Conservation (phyloP, 2,888 invertebrate species). For the Herminia tarsipennalis region DNA sequence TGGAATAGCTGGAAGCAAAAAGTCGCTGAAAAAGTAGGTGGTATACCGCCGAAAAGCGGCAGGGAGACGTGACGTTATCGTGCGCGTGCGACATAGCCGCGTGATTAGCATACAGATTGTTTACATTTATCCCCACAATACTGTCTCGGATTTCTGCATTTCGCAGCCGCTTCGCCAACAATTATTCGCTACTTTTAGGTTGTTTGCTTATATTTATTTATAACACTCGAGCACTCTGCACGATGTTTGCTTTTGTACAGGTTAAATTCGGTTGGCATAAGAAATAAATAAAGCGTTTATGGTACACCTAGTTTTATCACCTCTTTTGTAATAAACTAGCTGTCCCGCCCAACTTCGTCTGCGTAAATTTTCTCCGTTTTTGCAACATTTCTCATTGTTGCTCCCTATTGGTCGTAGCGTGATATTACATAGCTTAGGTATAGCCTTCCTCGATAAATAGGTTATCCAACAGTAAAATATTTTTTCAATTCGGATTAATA, state of each 20-base stretch:
- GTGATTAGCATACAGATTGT: conserved; percentile 74
- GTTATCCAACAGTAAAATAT: no score
- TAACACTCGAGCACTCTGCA: conserved; percentile 15
- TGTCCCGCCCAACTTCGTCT: no score
- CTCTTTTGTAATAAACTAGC: conserved; percentile 15
- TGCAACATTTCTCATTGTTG: no score
- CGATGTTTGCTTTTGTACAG: conserved; percentile 34
- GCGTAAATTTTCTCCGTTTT: no score
- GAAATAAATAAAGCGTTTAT: conserved; percentile 30
- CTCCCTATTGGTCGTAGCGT: no score
- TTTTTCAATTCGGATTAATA: no score
- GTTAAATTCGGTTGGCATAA: conserved; percentile 21
- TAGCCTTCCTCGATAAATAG: no score
- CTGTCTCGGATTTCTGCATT: conserved; percentile 50
- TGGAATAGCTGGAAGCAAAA: conserved; percentile 33
- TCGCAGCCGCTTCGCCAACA: conserved; percentile 41
- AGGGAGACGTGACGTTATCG: conserved; percentile 57
- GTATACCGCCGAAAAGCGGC: conserved; percentile 36
- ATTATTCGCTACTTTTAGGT: conserved; percentile 42
- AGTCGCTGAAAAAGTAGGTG: conserved; percentile 11
- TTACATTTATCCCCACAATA: conserved; percentile 55
- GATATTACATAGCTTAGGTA: no score
- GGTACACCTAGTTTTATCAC: conserved; percentile 19
- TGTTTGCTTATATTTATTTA: conserved; percentile 40
- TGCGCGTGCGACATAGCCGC: conserved; percentile 56